Conservation (phyloP, 1,140 invertebrate genomes). For the Pomacea maculata region DNA sequence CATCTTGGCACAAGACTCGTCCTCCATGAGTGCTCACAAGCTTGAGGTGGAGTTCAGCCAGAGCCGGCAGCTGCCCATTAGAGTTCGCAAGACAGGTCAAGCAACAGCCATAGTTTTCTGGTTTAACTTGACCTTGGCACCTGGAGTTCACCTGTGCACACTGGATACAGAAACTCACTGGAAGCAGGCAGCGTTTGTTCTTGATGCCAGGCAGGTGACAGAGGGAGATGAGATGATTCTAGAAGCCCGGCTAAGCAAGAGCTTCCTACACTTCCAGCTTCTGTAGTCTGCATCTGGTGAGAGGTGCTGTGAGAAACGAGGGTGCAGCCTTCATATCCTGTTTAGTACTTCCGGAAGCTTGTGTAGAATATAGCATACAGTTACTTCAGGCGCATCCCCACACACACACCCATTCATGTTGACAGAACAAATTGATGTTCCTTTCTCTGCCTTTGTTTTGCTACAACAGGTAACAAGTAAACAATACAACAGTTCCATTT, state of each 20-base stretch:
- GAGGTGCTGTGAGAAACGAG: no score
- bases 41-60: conserved; percentile 31
- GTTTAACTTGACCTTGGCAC: conserved; percentile 53
- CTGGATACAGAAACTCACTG: conserved; percentile 47
- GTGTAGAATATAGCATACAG: background rate
- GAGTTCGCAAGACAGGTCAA: conserved; percentile 38
- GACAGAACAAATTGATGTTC: background rate
- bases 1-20: conserved; percentile 14
- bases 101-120: conserved; percentile 57
- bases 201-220: conserved; percentile 29
- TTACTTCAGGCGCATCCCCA: background rate
- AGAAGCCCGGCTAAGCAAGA: conserved; percentile 41
- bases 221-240: conserved; percentile 37
- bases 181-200: conserved; percentile 58
- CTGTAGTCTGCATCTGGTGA: background rate
- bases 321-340: no score
- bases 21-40: conserved; percentile 20
- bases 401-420: background rate
- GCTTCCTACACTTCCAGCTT: conserved; percentile 43
- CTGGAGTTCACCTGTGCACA: conserved; percentile 43
- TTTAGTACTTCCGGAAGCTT: background rate
- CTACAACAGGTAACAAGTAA: no score
- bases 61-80: conserved; percentile 33
- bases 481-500: no score
- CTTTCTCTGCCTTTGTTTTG: background rate